Conservation (phyloP, 2,888 invertebrate genomes). For the Platynereis dumerilii region DNA sequence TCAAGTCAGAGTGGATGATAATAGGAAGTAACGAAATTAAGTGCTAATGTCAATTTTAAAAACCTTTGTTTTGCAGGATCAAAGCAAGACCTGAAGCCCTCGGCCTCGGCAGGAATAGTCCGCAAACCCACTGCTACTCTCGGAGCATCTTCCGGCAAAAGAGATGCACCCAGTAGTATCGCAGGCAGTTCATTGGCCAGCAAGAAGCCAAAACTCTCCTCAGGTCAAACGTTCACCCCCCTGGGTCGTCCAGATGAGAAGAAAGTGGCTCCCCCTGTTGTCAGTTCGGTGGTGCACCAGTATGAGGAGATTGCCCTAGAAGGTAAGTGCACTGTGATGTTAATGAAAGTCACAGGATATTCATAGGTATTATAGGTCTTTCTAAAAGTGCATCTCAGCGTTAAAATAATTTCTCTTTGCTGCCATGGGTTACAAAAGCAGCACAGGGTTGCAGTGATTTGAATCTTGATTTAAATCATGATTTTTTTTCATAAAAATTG, state of each 20-base stretch:
- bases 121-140: not conserved
- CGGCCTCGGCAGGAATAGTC: not conserved
- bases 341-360: too few species aligned
- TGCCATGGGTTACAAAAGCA: too few species aligned
- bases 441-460: too few species aligned
- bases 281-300: constrained; percentile 35
- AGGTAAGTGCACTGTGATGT: constrained; percentile 42
- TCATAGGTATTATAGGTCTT: too few species aligned
- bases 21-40: too few species aligned
- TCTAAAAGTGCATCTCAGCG: too few species aligned
- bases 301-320: constrained; percentile 74
- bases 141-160: constrained; percentile 38
- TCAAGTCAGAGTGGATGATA: too few species aligned
- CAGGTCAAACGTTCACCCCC: constrained; percentile 50
- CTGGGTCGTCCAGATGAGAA: constrained; percentile 41
- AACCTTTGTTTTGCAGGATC: too few species aligned
- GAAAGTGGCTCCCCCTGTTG: constrained; percentile 44
- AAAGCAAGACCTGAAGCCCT: not conserved
- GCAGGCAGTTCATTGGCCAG: constrained; percentile 44
- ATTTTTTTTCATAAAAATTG: too few species aligned
- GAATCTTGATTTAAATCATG: too few species aligned
- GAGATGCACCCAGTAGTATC: constrained; percentile 66
- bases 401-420: too few species aligned
- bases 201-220: constrained; percentile 60
- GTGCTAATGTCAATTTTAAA: too few species aligned